Evolutionary conservation across 2,113 vertebrate genomes (phyloP).

Genomic region (Haliaeetus leucogaster): DNA sequence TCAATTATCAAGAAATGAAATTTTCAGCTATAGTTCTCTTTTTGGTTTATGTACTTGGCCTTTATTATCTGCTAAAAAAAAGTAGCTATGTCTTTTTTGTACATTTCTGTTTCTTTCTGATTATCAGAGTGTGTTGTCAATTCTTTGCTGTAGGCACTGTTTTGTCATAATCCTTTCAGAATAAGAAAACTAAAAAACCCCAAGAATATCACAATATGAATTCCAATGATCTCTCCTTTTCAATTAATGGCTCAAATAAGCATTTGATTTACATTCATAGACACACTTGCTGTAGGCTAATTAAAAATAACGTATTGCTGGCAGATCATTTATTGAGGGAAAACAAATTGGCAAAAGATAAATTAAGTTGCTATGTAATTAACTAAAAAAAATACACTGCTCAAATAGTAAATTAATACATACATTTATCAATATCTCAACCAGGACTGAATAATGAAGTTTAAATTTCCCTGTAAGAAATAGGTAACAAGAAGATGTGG

Average conservation of each 20-base stretch:
- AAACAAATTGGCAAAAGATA: constrained; percentile 64
- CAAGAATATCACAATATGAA: neutral
- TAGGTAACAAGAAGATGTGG: neutral
- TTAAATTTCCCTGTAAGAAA: neutral
- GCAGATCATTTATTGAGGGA: constrained; percentile 55
- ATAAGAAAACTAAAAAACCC: neutral
- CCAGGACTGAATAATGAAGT: neutral
- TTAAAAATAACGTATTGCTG: constrained; percentile 47
- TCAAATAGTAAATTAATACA: constrained; percentile 32
- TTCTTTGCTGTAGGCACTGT: neutral
- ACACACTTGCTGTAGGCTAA: constrained; percentile 49
- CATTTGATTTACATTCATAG: constrained; percentile 49
- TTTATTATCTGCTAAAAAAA: neutral
- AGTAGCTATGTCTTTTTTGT: neutral
- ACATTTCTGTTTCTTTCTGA: neutral
- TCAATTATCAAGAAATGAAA: neutral
- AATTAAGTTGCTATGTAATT: constrained; percentile 49
- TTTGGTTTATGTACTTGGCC: neutral
- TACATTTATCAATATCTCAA: constrained; percentile 47
- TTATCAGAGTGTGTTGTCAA: neutral
- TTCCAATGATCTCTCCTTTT: constrained; percentile 29
- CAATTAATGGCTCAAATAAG: constrained; percentile 54
- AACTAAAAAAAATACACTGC: neutral
- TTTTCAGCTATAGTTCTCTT: neutral
- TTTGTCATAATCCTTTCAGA: constrained; percentile 30